phyloP scores from a whole-genome alignment of 2,113 vertebrate genomes.

The Cardinalis cardinalis region DNA sequence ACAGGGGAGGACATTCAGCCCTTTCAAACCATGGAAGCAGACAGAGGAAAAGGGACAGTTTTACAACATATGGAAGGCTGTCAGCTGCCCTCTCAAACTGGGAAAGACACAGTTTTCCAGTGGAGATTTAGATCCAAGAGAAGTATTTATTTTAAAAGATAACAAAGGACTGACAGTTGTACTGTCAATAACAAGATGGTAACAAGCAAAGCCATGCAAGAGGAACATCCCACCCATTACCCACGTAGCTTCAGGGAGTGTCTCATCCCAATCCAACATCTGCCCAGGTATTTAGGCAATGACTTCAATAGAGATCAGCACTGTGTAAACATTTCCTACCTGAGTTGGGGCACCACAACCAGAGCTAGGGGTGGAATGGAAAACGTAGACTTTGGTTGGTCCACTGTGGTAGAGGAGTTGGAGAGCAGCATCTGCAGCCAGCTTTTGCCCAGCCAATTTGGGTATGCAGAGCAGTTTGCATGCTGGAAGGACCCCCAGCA shows the following conservation, averaged over 20 bases:
- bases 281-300: not conserved
- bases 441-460: not conserved
- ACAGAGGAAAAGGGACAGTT: not conserved
- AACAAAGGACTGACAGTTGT: not conserved
- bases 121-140: not conserved
- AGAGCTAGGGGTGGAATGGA: not conserved
- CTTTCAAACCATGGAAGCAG: not conserved
- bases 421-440: not conserved
- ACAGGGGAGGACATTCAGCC: not conserved
- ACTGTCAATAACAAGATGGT: not conserved
- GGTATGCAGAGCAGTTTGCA: not conserved
- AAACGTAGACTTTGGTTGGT: rapidly evolving
- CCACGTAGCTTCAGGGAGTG: not conserved
- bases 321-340: not conserved
- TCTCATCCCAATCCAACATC: not conserved
- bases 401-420: not conserved
- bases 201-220: not conserved
- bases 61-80: not conserved
- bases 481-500: not conserved
- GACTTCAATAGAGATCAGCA: not conserved
- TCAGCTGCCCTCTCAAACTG: not conserved
- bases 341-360: not conserved
- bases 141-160: conserved; percentile 35
- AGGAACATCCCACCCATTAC: not conserved
- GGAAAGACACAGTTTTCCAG: not conserved